phyloP scores from a whole-genome alignment of 2,113 vertebrate genomes.

The Eulacestoma nigropectus region DNA sequence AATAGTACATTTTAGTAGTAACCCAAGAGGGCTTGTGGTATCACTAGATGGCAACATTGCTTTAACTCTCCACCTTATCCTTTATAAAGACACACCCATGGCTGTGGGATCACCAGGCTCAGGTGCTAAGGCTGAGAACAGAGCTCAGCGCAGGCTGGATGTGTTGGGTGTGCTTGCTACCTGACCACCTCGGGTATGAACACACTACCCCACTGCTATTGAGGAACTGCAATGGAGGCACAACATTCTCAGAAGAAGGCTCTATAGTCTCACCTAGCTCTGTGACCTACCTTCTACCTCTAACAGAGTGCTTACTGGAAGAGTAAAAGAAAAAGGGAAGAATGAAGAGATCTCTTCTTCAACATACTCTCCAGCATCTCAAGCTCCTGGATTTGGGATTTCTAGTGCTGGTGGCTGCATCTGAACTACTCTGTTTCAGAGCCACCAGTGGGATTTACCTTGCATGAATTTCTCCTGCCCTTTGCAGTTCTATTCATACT shows the following conservation, averaged over 20 bases:
- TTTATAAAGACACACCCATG: rapidly evolving
- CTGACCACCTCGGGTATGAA: rapidly evolving
- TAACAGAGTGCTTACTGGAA: not conserved
- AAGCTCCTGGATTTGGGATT: not conserved
- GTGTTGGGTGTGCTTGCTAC: not conserved
- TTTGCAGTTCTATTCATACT: not conserved
- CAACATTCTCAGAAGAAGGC: not conserved
- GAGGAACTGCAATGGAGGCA: rapidly evolving
- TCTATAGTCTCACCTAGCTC: not conserved
- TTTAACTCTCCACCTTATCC: not conserved
- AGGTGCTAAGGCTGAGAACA: not conserved
- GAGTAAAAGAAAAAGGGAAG: not conserved
- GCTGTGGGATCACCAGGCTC: not conserved
- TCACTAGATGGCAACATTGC: constrained; percentile 42
- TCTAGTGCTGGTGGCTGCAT: not conserved
- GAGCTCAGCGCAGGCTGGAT: not conserved
- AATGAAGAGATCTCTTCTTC: not conserved
- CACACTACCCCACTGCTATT: rapidly evolving
- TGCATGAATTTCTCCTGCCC: not conserved
- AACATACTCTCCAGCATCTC: not conserved
- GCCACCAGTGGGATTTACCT: not conserved
- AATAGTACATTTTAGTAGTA: not conserved
- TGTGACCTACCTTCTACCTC: not conserved
- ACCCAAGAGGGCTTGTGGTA: not conserved
- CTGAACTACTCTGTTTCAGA: not conserved